Conservation (phyloP, 2,797 vertebrate species). For the Setipinna tenuifilis region DNA sequence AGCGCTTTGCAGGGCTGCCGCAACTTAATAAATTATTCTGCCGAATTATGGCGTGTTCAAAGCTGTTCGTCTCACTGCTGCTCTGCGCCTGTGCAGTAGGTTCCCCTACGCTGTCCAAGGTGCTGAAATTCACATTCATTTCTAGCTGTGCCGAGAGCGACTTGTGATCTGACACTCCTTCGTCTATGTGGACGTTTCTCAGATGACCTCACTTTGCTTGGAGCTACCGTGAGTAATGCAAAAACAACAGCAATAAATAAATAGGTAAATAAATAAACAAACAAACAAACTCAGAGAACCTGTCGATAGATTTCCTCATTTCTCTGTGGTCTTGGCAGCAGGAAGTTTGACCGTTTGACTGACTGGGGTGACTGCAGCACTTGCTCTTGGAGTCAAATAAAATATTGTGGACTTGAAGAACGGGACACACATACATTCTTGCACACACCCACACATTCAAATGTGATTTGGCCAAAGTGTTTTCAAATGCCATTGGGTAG, state of each 20-base stretch:
- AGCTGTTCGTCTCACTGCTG: constrained; percentile 62
- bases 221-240: neutral
- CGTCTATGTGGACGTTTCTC: neutral
- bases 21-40: constrained; percentile 79
- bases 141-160: neutral
- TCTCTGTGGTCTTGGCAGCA: neutral
- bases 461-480: constrained; percentile 69
- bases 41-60: constrained; percentile 75
- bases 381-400: neutral
- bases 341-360: neutral
- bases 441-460: constrained; percentile 61
- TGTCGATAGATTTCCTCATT: neutral
- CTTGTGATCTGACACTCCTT: constrained; percentile 20
- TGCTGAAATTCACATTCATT: constrained; percentile 48
- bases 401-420: constrained; percentile 4
- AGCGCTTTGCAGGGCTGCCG: constrained; percentile 71
- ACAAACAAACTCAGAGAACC: no score
- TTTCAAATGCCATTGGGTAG: constrained; percentile 74
- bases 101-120: constrained; percentile 20
- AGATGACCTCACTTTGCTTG: neutral
- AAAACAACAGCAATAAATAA: neutral
- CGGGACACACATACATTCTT: neutral
- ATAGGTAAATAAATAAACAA: neutral
- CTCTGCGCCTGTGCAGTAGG: constrained; percentile 49
- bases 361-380: neutral